These are phyloP conservation scores for Aepyceros melampus DNA, from an alignment of 2,113 vertebrate genomes.

Conservation along the genomic window DNA sequence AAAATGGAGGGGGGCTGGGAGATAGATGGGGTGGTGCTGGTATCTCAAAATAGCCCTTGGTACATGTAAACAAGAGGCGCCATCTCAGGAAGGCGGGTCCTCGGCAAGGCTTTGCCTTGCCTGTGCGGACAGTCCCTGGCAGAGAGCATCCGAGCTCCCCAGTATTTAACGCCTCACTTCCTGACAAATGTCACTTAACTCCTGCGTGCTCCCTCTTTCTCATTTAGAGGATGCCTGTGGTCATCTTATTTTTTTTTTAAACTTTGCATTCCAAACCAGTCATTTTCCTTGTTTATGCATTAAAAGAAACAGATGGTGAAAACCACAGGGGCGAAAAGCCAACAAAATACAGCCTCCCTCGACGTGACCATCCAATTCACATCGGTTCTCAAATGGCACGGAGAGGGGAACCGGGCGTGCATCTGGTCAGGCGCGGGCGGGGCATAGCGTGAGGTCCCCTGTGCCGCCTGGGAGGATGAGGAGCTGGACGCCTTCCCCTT, in stretches of 20 bases:
- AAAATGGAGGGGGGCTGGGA: not conserved
- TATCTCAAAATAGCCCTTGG: not conserved
- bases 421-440: conserved; percentile 21
- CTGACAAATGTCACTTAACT: conserved; percentile 75
- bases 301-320: conserved; percentile 82
- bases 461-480: not conserved
- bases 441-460: not conserved
- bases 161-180: conserved; percentile 65
- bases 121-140: not conserved
- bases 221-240: conserved; percentile 79
- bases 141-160: not conserved
- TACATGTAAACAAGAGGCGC: not conserved
- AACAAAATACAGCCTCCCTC: conserved; percentile 15
- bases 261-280: conserved; percentile 77
- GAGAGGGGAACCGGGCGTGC: conserved; percentile 36
- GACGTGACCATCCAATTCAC: conserved; percentile 40
- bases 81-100: not conserved
- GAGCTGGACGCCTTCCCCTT: conserved; percentile 36
- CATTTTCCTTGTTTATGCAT: conserved; percentile 81
- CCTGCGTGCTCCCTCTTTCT: conserved; percentile 63
- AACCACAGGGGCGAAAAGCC: conserved; percentile 64
- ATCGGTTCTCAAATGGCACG: not conserved
- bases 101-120: not conserved
- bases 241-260: conserved; percentile 75
- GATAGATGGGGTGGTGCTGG: not conserved